Evolutionary conservation across 2,888 invertebrate species (phyloP).

Genomic region (Pasiphila rectangulata): DNA sequence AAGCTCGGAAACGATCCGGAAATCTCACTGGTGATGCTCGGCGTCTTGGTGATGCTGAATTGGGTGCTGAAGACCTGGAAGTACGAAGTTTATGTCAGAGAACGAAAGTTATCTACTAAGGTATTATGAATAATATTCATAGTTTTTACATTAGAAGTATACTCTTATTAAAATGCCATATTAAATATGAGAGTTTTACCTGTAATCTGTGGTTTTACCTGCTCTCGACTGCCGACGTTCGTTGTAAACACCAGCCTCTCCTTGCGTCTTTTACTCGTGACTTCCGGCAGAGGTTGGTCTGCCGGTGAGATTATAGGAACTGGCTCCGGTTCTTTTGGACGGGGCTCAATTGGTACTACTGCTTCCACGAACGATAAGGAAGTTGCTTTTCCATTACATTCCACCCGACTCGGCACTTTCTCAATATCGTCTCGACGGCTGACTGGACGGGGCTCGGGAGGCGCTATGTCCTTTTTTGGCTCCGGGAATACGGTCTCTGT

Average conservation of each 20-base stretch:
- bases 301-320: conserved; percentile 5
- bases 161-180: too few species aligned
- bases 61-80: conserved; percentile 82
- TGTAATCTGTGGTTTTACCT: conserved; percentile 38
- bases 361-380: conserved; percentile 12
- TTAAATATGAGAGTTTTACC: neutral
- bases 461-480: conserved; percentile 16
- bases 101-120: too few species aligned
- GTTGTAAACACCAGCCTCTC: conserved; percentile 84
- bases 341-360: conserved; percentile 10
- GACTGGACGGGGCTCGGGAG: conserved; percentile 7
- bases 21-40: conserved; percentile 82
- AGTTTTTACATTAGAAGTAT: too few species aligned
- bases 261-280: conserved; percentile 43
- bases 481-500: conserved; percentile 32
- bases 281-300: conserved; percentile 20
- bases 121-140: too few species aligned
- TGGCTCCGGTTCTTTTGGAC: conserved; percentile 7
- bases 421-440: conserved; percentile 12
- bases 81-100: too few species aligned
- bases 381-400: conserved; percentile 21
- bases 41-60: conserved; percentile 83
- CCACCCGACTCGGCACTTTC: conserved; percentile 13
- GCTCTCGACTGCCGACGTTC: conserved; percentile 84
- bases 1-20: conserved; percentile 73